Evolutionary conservation across 64 coral and sea anemone species (phyloP), one percentile per base, ranked within the genome.

Genomic region (Dendrophyllia cribrosa): DNA sequence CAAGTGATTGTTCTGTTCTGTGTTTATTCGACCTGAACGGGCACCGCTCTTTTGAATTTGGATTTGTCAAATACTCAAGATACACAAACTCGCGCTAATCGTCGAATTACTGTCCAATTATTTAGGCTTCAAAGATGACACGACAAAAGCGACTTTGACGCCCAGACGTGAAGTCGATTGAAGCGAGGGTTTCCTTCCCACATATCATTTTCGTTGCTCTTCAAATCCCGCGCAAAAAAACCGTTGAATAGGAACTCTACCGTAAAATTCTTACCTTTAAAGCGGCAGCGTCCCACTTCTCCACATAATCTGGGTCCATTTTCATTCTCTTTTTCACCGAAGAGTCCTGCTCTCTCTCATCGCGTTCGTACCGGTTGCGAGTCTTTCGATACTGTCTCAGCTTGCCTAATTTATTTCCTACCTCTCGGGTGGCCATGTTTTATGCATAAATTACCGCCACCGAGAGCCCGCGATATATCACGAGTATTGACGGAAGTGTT

Each of bases 241-340:
- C 53, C 13, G 46, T 66, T 65, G 8, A 68, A 51, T 7, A 9
- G 12, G 47, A 44, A 16, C 9, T 50, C 7, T 67, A 20, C 3
- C 6, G 46, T 19, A 65, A 65, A 66, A 69, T 25, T 51, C 43
- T 83, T 83, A 84, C 80, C 80, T 84, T 84, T 25, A 84, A 62
- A 51, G 80, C 80, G 11, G 80, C 80, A 67, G 80, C 80, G 9
- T 84, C 80, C 80, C 80, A 84, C 67, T 84, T 84, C 80, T 84
- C 80, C 43, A 84, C 80, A 68, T 22, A 84, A 50, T 67, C 80
- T 23, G 80, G 59, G 19, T 84, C 63, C 80, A 84, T 84, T 51
- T 20, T 84, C 45, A 8, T 84, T 24, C 62, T 84, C 80, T 68
- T 83, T 43, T 44, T 84, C 43, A 68, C 80, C 80, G 62, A 68